Percentiles rank a stretch among this genome's conserved stretches.
Evolutionary conservation across 1,140 invertebrate species (phyloP).

Genomic region (Neoseiulus cucumeris): DNA sequence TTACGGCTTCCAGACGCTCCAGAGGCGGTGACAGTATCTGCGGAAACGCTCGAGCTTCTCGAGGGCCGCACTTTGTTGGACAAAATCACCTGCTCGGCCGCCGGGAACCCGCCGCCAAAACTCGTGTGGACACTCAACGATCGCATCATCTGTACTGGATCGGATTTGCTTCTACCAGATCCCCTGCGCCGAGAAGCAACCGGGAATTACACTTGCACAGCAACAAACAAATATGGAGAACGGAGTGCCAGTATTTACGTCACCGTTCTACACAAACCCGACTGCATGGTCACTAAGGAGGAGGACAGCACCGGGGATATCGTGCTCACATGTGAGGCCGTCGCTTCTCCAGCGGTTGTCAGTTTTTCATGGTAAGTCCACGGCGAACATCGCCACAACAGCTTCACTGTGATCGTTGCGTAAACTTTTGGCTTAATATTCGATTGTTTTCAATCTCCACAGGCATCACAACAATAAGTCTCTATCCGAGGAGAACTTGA

Average conservation of each 20-base stretch:
- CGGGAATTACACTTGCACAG: conserved; percentile 52
- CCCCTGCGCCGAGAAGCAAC: conserved; percentile 37
- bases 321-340: conserved; percentile 53
- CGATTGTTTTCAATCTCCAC: not conserved
- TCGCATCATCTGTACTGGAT: conserved; percentile 15
- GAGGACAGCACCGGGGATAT: conserved; percentile 35
- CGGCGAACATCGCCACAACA: too few species aligned
- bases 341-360: conserved; percentile 56
- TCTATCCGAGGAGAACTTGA: conserved; percentile 5
- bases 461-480: conserved; percentile 8
- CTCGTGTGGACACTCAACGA: conserved; percentile 18
- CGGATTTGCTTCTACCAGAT: conserved; percentile 29
- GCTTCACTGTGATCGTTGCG: too few species aligned
- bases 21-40: not conserved
- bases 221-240: conserved; percentile 49
- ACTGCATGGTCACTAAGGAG: conserved; percentile 52
- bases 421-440: too few species aligned
- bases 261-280: conserved; percentile 65
- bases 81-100: conserved; percentile 45
- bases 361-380: conserved; percentile 57
- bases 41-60: not conserved
- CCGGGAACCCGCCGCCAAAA: conserved; percentile 38
- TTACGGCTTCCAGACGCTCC: not conserved
- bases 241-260: conserved; percentile 40
- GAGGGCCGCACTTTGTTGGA: not conserved